Percentiles rank a stretch among this genome's conserved stretches.
Evolutionary conservation across 2,888 invertebrate species (phyloP).

Genomic region (Apotomis turbidana): DNA sequence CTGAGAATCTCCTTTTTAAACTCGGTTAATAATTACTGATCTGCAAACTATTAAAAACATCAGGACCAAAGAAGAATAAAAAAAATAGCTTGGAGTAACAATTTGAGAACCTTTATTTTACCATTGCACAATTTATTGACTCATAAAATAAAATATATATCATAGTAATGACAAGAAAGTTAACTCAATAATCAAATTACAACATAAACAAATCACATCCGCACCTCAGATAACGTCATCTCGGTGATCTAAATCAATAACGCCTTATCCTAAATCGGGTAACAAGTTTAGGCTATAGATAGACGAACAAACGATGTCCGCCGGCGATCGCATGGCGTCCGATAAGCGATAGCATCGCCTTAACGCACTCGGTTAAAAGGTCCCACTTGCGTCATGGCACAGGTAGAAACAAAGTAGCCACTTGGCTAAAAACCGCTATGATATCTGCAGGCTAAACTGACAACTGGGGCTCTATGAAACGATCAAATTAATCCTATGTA

Average conservation of each 20-base stretch:
- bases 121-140: not conserved
- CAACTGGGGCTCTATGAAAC: too few species aligned
- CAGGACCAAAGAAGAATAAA: too few species aligned
- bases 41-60: too few species aligned
- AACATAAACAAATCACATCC: slow-evolving; percentile 29
- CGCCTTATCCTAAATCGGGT: slow-evolving; percentile 32
- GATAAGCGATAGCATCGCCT: slow-evolving; percentile 61
- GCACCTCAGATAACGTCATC: slow-evolving; percentile 23
- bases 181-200: slow-evolving; percentile 17
- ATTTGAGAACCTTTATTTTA: too few species aligned
- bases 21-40: too few species aligned
- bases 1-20: too few species aligned
- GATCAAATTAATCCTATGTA: too few species aligned
- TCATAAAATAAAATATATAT: not conserved
- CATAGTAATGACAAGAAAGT: not conserved
- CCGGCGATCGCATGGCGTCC: slow-evolving; percentile 60
- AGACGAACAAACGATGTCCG: slow-evolving; percentile 55
- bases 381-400: slow-evolving; percentile 59
- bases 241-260: slow-evolving; percentile 30
- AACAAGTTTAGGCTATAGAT: slow-evolving; percentile 52
- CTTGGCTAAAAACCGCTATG: slow-evolving; percentile 2
- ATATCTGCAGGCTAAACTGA: too few species aligned
- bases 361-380: slow-evolving; percentile 64
- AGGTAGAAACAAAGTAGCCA: slow-evolving; percentile 37
- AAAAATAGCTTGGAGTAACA: too few species aligned